Percentiles rank a stretch among this genome's conserved stretches.
phyloP scores from a whole-genome alignment of 2,113 vertebrate species.

The Hassar affinis region DNA sequence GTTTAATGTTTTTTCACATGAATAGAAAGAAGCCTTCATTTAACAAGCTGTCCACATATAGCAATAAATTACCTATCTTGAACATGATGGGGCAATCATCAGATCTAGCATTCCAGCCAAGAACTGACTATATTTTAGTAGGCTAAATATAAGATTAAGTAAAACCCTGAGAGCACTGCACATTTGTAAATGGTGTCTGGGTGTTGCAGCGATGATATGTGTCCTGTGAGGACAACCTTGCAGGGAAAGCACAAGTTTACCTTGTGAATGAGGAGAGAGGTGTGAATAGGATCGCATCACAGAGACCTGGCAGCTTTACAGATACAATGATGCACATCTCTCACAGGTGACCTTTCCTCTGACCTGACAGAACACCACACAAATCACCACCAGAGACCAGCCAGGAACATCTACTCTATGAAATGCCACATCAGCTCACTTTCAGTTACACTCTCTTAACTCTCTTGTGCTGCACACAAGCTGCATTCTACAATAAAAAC shows the following conservation, averaged over 20 bases:
- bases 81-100: neutral
- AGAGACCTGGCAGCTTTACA: conserved; percentile 48
- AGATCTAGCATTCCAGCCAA: neutral
- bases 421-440: conserved; percentile 35
- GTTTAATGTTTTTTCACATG: neutral
- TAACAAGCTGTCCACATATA: neutral
- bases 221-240: conserved; percentile 48
- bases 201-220: conserved; percentile 23
- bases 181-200: conserved; percentile 48
- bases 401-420: conserved; percentile 28
- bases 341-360: conserved; percentile 35
- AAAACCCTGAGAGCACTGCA: conserved; percentile 17
- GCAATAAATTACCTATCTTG: neutral
- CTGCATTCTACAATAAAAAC: neutral
- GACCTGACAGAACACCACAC: conserved; percentile 47
- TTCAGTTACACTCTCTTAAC: conserved; percentile 1
- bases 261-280: conserved; percentile 44
- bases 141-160: conserved; percentile 33
- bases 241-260: conserved; percentile 4
- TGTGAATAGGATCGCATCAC: conserved; percentile 56
- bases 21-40: neutral
- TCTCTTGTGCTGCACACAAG: neutral
- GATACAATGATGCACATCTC: conserved; percentile 27
- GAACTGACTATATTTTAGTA: conserved; percentile 11
- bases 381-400: conserved; percentile 42